Percentiles rank a stretch among this genome's conserved stretches.
Evolutionary conservation across 64 coral and sea anemone species (phyloP).

Genomic region (Dendrophyllia cribrosa): DNA sequence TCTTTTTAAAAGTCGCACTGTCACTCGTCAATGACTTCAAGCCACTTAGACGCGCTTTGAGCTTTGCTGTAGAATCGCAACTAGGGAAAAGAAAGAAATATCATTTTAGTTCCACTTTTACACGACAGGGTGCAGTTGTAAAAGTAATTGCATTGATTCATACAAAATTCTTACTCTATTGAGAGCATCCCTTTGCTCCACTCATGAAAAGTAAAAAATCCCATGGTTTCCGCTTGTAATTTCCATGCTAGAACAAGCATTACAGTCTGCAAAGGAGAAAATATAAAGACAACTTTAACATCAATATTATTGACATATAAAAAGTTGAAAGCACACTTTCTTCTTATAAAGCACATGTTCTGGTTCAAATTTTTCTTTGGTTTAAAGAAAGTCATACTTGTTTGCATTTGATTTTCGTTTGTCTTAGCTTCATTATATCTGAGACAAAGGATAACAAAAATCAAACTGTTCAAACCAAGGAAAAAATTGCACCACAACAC

Average conservation of each 20-base stretch:
- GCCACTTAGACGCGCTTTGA: constrained; percentile 67
- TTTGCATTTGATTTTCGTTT: too few relatives aligned
- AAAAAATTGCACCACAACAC: too few relatives aligned
- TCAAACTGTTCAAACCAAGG: too few relatives aligned
- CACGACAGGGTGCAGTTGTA: too few relatives aligned
- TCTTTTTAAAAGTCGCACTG: constrained; percentile 80
- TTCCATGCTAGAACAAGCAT: constrained; percentile 91
- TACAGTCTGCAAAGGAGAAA: constrained; percentile 55
- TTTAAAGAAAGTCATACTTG: too few relatives aligned
- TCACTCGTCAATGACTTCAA: constrained; percentile 72
- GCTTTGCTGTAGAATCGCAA: constrained; percentile 87
- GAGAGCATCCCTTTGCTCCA: constrained; percentile 85
- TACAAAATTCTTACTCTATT: constrained; percentile 69
- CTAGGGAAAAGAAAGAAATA: constrained; percentile 1
- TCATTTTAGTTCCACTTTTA: neutral
- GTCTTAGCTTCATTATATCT: too few relatives aligned
- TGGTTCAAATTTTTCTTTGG: too few relatives aligned
- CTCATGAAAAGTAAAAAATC: constrained; percentile 87
- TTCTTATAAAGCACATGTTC: neutral
- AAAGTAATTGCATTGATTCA: neutral
- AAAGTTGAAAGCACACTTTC: neutral
- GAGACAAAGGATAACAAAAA: too few relatives aligned
- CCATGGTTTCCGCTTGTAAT: constrained; percentile 83
- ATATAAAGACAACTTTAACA: neutral
- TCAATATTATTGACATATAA: neutral